A percentile compares a stretch with the other conserved stretches of the same genome.
These are phyloP conservation scores for Rhadinocentrus ornatus DNA, from an alignment of 2,797 vertebrate species.

Conservation along the genomic window DNA sequence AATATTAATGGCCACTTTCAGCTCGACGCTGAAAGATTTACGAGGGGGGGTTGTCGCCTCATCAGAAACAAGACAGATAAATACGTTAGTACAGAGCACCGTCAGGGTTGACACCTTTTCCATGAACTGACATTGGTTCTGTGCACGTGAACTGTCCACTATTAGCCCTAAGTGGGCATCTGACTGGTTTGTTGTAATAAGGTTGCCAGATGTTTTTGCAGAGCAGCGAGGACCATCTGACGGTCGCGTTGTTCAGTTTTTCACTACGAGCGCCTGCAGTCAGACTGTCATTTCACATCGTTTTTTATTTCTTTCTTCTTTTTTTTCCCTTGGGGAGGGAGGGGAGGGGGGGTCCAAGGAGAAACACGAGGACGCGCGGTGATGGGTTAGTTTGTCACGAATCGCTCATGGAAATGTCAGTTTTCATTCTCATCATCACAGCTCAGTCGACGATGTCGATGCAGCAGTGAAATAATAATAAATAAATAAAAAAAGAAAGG, in stretches of 20 bases:
- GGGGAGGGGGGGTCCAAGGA: constrained; percentile 57
- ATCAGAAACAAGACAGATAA: constrained; percentile 9
- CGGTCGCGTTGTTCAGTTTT: constrained; percentile 61
- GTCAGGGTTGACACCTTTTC: constrained; percentile 14
- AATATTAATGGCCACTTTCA: constrained; percentile 57
- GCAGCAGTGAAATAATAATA: constrained; percentile 36
- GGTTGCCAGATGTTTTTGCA: constrained; percentile 64
- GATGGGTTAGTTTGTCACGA: constrained; percentile 54
- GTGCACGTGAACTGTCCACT: constrained; percentile 60
- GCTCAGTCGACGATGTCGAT: constrained; percentile 48
- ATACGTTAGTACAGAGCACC: constrained; percentile 6
- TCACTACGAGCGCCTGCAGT: constrained; percentile 47
- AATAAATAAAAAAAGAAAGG: neutral
- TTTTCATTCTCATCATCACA: constrained; percentile 43
- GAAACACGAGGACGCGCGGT: constrained; percentile 55
- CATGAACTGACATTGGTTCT: constrained; percentile 16
- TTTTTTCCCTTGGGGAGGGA: too few relatives aligned
- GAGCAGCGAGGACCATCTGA: constrained; percentile 63
- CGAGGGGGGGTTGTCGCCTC: too few relatives aligned
- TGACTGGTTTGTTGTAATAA: constrained; percentile 56
- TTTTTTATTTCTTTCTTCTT: neutral
- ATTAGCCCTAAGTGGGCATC: constrained; percentile 39
- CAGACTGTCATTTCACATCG: constrained; percentile 55
- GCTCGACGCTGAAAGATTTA: too few relatives aligned
- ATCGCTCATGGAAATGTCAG: constrained; percentile 61